phyloP scores from a whole-genome alignment of 2,113 vertebrate genomes.

The Rhegmatorhina hoffmannsi region DNA sequence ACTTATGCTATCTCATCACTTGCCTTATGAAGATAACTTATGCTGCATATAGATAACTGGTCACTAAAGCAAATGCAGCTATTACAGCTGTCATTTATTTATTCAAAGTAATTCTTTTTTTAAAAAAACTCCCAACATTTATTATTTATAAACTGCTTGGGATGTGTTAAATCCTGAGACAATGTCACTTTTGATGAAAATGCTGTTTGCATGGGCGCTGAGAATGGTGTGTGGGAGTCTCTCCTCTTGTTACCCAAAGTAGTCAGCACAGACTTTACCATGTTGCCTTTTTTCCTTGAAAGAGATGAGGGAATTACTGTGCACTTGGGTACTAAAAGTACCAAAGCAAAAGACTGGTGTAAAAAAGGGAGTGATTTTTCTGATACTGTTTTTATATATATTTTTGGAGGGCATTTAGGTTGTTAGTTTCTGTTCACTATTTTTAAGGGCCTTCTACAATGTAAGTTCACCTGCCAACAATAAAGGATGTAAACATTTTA shows the following conservation, averaged over 20 bases:
- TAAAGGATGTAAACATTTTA: constrained; percentile 59
- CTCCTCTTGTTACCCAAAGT: neutral
- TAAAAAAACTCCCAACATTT: neutral
- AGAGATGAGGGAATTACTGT: constrained; percentile 22
- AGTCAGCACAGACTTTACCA: neutral
- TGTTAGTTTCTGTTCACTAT: constrained; percentile 26
- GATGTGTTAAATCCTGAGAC: neutral
- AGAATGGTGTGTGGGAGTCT: constrained; percentile 6
- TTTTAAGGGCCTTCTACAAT: constrained; percentile 50
- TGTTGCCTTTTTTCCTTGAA: neutral
- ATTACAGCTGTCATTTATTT: constrained; percentile 9
- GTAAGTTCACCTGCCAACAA: constrained; percentile 16
- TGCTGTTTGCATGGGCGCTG: neutral
- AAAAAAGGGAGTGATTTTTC: constrained; percentile 22
- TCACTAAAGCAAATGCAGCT: constrained; percentile 33
- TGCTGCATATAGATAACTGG: neutral
- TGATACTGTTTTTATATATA: neutral
- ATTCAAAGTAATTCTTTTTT: constrained; percentile 8
- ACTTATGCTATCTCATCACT: constrained; percentile 17
- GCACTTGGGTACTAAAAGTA: constrained; percentile 27
- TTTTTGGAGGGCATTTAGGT: neutral
- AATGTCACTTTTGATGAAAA: constrained; percentile 24
- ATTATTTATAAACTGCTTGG: constrained; percentile 50
- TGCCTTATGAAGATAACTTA: constrained; percentile 47
- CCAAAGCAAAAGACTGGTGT: neutral